phyloP scores from a whole-genome alignment of 2,888 invertebrate genomes.

The Andrena bucephala region DNA sequence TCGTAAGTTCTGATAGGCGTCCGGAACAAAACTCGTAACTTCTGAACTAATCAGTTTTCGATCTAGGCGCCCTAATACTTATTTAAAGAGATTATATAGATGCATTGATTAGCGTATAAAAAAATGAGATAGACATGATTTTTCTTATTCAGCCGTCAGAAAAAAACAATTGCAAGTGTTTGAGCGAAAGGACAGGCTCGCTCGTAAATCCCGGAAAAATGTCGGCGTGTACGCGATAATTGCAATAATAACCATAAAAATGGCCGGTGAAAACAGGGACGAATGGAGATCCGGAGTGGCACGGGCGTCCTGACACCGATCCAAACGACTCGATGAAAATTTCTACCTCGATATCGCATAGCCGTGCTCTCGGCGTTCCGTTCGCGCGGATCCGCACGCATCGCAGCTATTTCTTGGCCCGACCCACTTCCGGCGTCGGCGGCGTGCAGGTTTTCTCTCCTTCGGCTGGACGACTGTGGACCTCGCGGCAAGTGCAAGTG shows the following conservation, averaged over 20 bases:
- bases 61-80: no score
- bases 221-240: constrained; percentile 30
- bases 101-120: no score
- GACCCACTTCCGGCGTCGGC: constrained; percentile 60
- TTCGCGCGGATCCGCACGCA: constrained; percentile 52
- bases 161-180: neutral
- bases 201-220: neutral
- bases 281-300: constrained; percentile 29
- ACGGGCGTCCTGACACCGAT: constrained; percentile 51
- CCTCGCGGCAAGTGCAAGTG: constrained; percentile 65
- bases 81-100: no score
- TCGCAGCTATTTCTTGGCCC: constrained; percentile 63
- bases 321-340: constrained; percentile 58
- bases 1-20: no score
- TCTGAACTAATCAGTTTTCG: no score
- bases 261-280: constrained; percentile 56
- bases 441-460: constrained; percentile 54
- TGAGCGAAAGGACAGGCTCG: neutral
- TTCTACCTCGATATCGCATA: constrained; percentile 55
- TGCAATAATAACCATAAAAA: constrained; percentile 33
- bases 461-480: constrained; percentile 2
- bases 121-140: no score
- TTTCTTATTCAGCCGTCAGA: neutral
- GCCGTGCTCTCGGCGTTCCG: constrained; percentile 34
- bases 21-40: no score